These are phyloP conservation scores for Sylvilagus bachmani DNA, from an alignment of 2,113 vertebrate species.

Conservation along the genomic window DNA sequence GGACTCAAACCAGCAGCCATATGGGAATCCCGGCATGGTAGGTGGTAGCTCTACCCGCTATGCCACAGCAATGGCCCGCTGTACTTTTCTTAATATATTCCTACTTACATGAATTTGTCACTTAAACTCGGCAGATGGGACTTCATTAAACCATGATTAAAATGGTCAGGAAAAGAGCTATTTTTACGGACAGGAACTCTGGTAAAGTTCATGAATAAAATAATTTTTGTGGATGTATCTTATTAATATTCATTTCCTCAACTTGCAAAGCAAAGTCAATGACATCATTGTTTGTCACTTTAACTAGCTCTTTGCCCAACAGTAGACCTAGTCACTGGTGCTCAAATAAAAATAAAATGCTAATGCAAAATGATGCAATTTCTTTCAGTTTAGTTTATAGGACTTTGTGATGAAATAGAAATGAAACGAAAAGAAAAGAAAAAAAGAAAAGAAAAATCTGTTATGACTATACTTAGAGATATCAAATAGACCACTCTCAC, in stretches of 20 bases:
- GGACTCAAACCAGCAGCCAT: too few relatives aligned
- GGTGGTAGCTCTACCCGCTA: too few relatives aligned
- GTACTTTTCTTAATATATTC: constrained; percentile 33
- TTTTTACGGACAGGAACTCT: constrained; percentile 10
- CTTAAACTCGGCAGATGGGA: constrained; percentile 11
- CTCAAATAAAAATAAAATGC: constrained; percentile 43
- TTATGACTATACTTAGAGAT: not conserved
- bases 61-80: too few relatives aligned
- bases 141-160: constrained; percentile 55
- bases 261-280: constrained; percentile 63
- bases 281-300: constrained; percentile 61
- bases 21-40: too few relatives aligned
- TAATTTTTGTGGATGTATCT: not conserved
- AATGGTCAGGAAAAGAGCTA: constrained; percentile 41
- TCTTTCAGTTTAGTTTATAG: not conserved
- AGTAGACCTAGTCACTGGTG: constrained; percentile 44
- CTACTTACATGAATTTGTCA: constrained; percentile 39
- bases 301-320: constrained; percentile 56
- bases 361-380: constrained; percentile 55
- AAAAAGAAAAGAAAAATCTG: not conserved
- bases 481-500: constrained; percentile 25
- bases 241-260: constrained; percentile 71
- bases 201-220: constrained; percentile 63
- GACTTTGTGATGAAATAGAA: not conserved
- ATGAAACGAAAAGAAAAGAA: not conserved